Evolutionary conservation across 2,113 vertebrate genomes (phyloP).

Genomic region (Cyanocitta stelleri): DNA sequence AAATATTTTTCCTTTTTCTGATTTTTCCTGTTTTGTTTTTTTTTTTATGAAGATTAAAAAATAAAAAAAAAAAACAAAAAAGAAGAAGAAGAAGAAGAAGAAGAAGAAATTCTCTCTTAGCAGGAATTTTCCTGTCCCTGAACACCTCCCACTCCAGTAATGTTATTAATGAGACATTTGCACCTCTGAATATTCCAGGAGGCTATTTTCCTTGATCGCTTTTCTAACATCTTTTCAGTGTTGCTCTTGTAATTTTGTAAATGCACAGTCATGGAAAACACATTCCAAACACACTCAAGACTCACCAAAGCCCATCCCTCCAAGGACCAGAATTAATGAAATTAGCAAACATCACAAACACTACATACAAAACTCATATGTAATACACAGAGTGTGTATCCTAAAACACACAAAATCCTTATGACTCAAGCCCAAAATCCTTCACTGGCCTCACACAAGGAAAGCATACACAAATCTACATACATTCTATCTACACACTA

Average conservation of each 20-base stretch:
- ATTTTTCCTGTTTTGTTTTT: background rate
- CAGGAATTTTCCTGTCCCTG: background rate
- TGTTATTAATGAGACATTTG: background rate
- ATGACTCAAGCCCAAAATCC: slow-evolving; percentile 48
- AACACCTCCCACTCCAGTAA: background rate
- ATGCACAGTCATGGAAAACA: background rate
- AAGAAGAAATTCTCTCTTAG: background rate
- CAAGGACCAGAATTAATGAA: background rate
- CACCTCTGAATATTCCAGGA: background rate
- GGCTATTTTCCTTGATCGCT: background rate
- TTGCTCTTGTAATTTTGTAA: background rate
- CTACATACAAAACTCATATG: background rate
- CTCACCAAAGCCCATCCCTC: background rate
- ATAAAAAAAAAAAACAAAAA: background rate
- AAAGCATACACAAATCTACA: background rate
- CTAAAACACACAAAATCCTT: slow-evolving; percentile 2
- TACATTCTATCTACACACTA: background rate
- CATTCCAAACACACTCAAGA: background rate
- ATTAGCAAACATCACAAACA: background rate
- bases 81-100: background rate
- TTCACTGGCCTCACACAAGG: slow-evolving; percentile 1
- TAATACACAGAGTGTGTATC: background rate
- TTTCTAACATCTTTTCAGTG: background rate
- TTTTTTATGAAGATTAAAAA: background rate
- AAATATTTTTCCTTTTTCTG: background rate